Base-by-base conservation (phyloP, 2,888 invertebrate genomes). In the Aplocera efformata region DNA sequence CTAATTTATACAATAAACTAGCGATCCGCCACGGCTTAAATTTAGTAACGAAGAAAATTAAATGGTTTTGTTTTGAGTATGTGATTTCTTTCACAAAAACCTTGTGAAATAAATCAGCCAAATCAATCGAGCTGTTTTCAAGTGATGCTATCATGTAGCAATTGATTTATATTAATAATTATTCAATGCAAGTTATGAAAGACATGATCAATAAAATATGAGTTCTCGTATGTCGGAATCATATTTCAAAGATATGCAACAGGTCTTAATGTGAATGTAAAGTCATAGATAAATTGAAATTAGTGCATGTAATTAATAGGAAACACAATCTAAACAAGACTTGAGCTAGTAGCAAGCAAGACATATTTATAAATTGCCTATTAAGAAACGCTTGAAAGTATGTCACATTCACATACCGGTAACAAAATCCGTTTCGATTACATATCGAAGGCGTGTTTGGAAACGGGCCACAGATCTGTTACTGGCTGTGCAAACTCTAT, bases 371-470 rank as follows among this genome's bases (percentile, higher is more conserved):
- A 56, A 43, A 56, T 44, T 55, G 55, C 57, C 49, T 59, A 47
- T 58, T 63, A 56, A 52, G 61, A 63, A 64, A 69, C 50, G 46
- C 55, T 63, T 51, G 59, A 63, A 68, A 64, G 64, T 69, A 48
- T 60, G 60, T 64, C 59, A 60, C 55, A 58, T 58, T 56, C 58
- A 51, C 42, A 50, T 55, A 50, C 47, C 40, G 21, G 50, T 63
- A 69, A 71, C 61, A 60, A 59, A 64, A 69, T 63, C 60, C 52
- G 63, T 57, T 63, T 64, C 60, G 52, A 64, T 66, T 67, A 60
- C 65, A 48, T 52, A 51, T 52, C 43, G 47, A 36, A 25, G 32
- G 47, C 50, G 40, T 32, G 56, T 62, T 61, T 60, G 59, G 54
- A 61, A 60, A 51, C 52, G 46, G 49, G 42, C 45, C 49, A 51